Evolutionary conservation across 2,113 vertebrate species (phyloP), one percentile per base, ranked within the genome.

Genomic region (Lycaon pictus): DNA sequence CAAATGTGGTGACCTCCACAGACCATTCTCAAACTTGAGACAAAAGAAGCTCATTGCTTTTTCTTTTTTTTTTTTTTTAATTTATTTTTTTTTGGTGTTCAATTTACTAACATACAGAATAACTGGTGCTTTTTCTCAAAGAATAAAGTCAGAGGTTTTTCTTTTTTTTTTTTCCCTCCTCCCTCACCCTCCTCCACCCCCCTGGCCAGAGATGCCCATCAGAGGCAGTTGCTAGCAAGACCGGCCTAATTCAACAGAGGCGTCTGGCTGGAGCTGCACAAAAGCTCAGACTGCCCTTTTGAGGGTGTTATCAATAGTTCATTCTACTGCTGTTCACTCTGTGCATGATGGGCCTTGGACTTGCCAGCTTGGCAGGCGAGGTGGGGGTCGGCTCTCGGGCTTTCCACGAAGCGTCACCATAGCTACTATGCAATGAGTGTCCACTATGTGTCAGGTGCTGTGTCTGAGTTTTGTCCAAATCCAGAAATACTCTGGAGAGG

Each of bases 1-100:
- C 95, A 88, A 97, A 98, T 96, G 98, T 97, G 98, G 98, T 98
- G 98, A 99, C 98, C 98, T 94, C 96, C 97, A 97, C 98, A 98
- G 98, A 97, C 91, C 0, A 62, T 96, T 97, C 98, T 98, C 98
- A 95, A 98, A 98, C 95, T 93, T 53, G 51, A 94, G 93, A 97
- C 98, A 90, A 98, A 98, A 98, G 97, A 56, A 62, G 51, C 81
- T 65, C 98, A 76, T 96, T 97, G 95, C 85, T 88, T 90, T 97
- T 97, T 88, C 94, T 96, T 23, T 43, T 7, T 11, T 16, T 43
- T 23, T 35, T 23, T 60, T 48, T 10, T n/a, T n/a, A n/a, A n/a
- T n/a, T n/a, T n/a, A n/a, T n/a, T n/a, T n/a, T n/a, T n/a, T n/a
- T n/a, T n/a, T n/a, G n/a, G n/a, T n/a, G n/a, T n/a, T n/a, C n/a